A percentile compares a stretch with the other conserved stretches of the same genome.
These are phyloP conservation scores for Colius striatus DNA, from an alignment of 2,113 vertebrate species.

Conservation along the genomic window DNA sequence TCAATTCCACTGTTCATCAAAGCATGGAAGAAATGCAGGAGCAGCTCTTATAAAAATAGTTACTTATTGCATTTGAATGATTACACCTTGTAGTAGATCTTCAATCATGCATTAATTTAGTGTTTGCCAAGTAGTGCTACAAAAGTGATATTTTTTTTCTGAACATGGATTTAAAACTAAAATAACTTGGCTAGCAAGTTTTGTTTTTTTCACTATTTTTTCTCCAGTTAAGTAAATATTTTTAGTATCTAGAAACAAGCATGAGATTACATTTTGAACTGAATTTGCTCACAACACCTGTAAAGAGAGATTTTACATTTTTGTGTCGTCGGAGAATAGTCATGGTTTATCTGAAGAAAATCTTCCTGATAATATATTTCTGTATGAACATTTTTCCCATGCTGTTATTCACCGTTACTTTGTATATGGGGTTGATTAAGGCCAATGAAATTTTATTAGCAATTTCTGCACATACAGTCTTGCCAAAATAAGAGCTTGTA, in stretches of 20 bases:
- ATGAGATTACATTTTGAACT: not conserved
- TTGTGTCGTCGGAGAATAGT: not conserved
- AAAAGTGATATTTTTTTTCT: not conserved
- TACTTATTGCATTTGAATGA: not conserved
- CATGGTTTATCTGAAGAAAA: not conserved
- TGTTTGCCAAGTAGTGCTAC: not conserved
- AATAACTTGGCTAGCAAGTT: not conserved
- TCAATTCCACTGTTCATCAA: not conserved
- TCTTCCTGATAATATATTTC: not conserved
- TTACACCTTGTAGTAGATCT: not conserved
- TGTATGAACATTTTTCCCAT: not conserved
- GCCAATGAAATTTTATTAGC: not conserved
- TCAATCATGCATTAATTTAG: conserved; percentile 14
- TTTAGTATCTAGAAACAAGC: not conserved
- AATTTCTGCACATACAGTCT: not conserved
- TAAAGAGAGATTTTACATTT: not conserved
- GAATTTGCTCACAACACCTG: not conserved
- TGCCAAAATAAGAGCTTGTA: not conserved
- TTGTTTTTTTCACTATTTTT: not conserved
- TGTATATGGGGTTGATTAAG: not conserved
- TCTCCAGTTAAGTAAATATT: not conserved
- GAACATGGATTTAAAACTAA: not conserved
- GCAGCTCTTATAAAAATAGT: not conserved
- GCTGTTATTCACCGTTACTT: not conserved
- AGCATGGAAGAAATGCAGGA: not conserved